Evolutionary conservation across 1,140 invertebrate species (phyloP).

Genomic region (Atta cephalotes): DNA sequence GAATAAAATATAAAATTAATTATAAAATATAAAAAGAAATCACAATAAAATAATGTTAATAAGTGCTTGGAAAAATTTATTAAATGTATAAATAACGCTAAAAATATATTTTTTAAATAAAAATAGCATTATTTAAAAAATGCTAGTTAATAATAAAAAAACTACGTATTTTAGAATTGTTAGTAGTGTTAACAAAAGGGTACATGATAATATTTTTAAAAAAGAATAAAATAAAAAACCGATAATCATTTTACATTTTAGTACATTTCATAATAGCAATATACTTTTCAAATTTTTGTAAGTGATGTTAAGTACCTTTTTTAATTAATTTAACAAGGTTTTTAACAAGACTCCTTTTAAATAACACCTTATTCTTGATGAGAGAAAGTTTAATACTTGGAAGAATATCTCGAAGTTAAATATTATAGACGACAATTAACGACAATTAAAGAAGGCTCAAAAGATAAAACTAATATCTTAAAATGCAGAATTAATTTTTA

Average conservation of each 20-base stretch:
- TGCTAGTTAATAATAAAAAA: neutral
- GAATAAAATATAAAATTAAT: neutral
- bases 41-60: neutral
- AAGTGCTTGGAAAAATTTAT: neutral
- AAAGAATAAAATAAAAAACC: neutral
- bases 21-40: neutral
- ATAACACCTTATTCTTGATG: neutral
- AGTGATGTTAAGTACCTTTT: neutral
- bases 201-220: neutral
- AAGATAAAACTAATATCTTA: neutral
- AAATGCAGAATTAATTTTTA: neutral
- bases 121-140: neutral
- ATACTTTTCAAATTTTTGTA: neutral
- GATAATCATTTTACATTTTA: neutral
- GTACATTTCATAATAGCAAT: neutral
- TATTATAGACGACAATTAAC: neutral
- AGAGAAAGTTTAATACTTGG: neutral
- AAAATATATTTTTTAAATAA: neutral
- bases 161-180: neutral
- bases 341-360: neutral
- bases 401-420: neutral
- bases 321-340: neutral
- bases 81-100: neutral
- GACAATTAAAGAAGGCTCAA: neutral
- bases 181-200: neutral